phyloP scores from a whole-genome alignment of 2,113 vertebrate genomes.

The Recurvirostra avosetta region DNA sequence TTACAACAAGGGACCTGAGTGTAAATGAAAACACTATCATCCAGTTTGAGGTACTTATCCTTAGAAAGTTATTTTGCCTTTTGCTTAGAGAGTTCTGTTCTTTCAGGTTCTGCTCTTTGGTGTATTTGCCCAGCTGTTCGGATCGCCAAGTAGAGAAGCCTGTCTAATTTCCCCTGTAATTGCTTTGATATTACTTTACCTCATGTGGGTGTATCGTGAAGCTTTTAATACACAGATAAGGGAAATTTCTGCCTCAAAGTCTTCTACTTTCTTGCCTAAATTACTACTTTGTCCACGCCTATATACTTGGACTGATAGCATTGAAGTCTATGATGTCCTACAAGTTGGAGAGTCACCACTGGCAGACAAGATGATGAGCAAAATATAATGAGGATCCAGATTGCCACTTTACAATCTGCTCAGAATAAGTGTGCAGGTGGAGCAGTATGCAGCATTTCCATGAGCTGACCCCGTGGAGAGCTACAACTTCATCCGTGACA shows the following conservation, averaged over 20 bases:
- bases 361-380: background rate
- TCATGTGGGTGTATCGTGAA: background rate
- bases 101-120: background rate
- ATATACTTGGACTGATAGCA: background rate
- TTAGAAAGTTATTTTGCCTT: background rate
- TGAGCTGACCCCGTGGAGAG: background rate
- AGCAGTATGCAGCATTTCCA: background rate
- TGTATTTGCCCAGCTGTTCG: background rate
- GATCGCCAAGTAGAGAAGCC: background rate
- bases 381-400: background rate
- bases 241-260: background rate
- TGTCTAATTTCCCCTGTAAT: background rate
- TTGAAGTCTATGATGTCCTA: background rate
- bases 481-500: background rate
- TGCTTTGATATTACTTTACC: background rate
- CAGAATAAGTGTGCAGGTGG: background rate
- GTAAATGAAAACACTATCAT: conserved; percentile 97
- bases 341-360: background rate
- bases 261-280: background rate
- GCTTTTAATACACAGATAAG: background rate
- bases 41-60: conserved; percentile 90
- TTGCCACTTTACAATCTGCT: background rate
- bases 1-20: conserved; percentile 91
- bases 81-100: background rate
- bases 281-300: background rate